These are phyloP conservation scores for Conus ventricosus DNA, from an alignment of 1,140 invertebrate species.

Conservation along the genomic window DNA sequence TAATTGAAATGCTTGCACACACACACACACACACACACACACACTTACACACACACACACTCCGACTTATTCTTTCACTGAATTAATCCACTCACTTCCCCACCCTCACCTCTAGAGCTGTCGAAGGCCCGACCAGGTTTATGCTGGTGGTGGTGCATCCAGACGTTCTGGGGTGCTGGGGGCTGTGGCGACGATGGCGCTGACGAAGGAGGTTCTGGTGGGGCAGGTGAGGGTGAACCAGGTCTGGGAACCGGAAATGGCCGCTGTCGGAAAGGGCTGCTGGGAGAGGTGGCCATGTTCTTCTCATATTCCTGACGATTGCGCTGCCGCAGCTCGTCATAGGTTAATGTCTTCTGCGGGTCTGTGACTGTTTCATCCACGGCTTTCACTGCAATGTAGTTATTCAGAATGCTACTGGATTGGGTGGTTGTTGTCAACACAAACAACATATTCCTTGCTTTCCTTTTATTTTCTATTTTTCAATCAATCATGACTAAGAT, in stretches of 20 bases:
- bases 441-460: too few relatives aligned
- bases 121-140: neutral
- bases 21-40: too few relatives aligned
- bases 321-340: slow-evolving; percentile 24
- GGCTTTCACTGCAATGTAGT: neutral
- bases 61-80: too few relatives aligned
- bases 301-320: slow-evolving; percentile 25
- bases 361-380: neutral
- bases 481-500: too few relatives aligned
- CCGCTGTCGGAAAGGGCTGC: slow-evolving; percentile 23
- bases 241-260: neutral
- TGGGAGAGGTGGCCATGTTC: slow-evolving; percentile 11
- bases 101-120: neutral
- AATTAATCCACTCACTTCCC: neutral
- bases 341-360: slow-evolving; percentile 3
- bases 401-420: neutral
- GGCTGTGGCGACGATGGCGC: neutral
- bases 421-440: too few relatives aligned
- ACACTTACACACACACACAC: too few relatives aligned
- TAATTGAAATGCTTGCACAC: too few relatives aligned
- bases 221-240: neutral
- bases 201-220: neutral
- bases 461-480: too few relatives aligned
- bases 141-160: neutral
- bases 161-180: neutral